Conservation (phyloP, 2,797 vertebrate species). For the Acridotheres tristis region DNA sequence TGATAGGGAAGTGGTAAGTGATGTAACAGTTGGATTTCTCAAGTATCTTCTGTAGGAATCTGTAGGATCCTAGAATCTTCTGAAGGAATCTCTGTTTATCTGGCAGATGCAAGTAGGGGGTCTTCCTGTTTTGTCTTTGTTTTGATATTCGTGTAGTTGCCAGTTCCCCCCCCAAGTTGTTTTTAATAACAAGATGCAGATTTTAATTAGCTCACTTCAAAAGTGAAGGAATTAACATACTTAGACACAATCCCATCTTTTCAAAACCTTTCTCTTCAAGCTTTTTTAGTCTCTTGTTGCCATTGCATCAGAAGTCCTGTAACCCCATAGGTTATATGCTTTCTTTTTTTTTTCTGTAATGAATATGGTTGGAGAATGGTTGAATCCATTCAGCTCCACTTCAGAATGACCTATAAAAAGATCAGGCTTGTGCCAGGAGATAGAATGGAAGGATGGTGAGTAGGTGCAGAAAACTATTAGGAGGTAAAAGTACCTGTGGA, state of each 20-base stretch:
- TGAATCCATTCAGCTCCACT: background rate
- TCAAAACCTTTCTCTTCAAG: background rate
- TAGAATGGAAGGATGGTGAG: background rate
- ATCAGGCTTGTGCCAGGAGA: background rate
- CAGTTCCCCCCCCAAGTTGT: rapidly evolving
- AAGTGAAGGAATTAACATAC: background rate
- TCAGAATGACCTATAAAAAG: background rate
- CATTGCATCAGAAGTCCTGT: background rate
- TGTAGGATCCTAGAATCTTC: background rate
- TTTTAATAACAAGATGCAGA: background rate
- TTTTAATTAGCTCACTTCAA: background rate
- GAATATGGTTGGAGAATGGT: background rate
- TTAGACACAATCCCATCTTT: no score
- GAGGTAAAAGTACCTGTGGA: background rate
- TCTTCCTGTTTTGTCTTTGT: background rate
- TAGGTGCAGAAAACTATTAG: background rate
- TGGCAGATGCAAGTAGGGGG: background rate
- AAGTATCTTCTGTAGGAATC: background rate
- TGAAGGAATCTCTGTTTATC: background rate
- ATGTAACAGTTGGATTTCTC: background rate
- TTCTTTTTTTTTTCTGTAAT: background rate
- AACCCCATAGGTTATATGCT: background rate
- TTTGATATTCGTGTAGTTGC: background rate
- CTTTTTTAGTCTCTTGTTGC: background rate
- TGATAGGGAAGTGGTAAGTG: background rate